A percentile compares a stretch with the other conserved stretches of the same genome.
Evolutionary conservation across 2,888 invertebrate species (phyloP).

Genomic region (Chloromyia formosa): DNA sequence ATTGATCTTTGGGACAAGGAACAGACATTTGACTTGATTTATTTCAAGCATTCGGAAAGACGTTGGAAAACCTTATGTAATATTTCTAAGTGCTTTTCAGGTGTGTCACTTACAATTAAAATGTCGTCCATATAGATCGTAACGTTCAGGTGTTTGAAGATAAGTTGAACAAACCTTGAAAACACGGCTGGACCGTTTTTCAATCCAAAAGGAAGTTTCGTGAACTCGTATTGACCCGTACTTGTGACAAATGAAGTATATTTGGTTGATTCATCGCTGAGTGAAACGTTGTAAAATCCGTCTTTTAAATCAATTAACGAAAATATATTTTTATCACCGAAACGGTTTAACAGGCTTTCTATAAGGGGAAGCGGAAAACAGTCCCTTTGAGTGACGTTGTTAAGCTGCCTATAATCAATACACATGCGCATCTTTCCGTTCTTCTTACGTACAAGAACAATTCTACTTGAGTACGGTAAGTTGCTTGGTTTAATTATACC

Average conservation of each 20-base stretch:
- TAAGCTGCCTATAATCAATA: background rate
- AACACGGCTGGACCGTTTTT: background rate
- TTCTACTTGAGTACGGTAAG: conserved; percentile 47
- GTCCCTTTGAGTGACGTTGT: background rate
- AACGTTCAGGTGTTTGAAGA: conserved; percentile 16
- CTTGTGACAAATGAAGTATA: conserved; percentile 22
- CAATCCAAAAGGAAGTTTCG: conserved; percentile 19
- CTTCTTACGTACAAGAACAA: conserved; percentile 48
- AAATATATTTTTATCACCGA: conserved; percentile 6
- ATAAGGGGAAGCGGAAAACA: conserved; percentile 4
- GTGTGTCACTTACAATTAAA: conserved; percentile 1
- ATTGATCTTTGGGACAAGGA: background rate
- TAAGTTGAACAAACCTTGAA: background rate
- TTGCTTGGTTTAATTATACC: conserved; percentile 38
- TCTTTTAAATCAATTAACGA: background rate
- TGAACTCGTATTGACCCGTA: conserved; percentile 24
- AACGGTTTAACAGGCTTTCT: conserved; percentile 9
- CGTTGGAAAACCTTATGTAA: background rate
- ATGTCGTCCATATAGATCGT: conserved; percentile 12
- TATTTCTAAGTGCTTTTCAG: background rate
- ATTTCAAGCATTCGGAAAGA: conserved; percentile 17
- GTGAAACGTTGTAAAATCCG: conserved; percentile 10
- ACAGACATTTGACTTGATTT: conserved; percentile 16
- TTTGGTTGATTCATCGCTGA: background rate
- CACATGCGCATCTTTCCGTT: no score